Evolutionary conservation across 2,888 invertebrate genomes (phyloP).

Genomic region (Tetragonisca angustula): DNA sequence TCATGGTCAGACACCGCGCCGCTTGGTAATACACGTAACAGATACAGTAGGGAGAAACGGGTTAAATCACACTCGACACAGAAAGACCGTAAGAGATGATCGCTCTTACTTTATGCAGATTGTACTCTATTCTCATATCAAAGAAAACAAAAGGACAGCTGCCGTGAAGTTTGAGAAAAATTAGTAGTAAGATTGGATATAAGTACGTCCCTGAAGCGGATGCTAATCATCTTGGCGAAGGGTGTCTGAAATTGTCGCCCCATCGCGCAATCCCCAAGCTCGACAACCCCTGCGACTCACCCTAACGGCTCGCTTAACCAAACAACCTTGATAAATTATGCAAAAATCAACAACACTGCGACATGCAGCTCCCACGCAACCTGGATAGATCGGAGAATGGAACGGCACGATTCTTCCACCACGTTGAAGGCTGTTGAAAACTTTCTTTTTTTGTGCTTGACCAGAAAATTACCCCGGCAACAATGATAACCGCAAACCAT

Average conservation of each 20-base stretch:
- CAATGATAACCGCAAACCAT: neutral
- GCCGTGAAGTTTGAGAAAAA: slow-evolving; percentile 27
- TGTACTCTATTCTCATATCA: neutral
- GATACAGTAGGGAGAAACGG: neutral
- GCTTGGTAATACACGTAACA: too few relatives aligned
- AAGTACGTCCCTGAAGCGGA: slow-evolving; percentile 78
- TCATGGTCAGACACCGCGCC: slow-evolving; percentile 32
- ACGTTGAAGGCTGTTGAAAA: slow-evolving; percentile 13
- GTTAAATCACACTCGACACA: too few relatives aligned
- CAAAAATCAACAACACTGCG: slow-evolving; percentile 83
- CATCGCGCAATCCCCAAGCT: slow-evolving; percentile 73
- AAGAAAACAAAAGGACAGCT: too few relatives aligned
- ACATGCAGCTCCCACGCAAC: slow-evolving; percentile 71
- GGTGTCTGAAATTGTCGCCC: slow-evolving; percentile 81
- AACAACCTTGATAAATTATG: slow-evolving; percentile 83
- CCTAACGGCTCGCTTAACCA: slow-evolving; percentile 81
- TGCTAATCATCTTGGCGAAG: slow-evolving; percentile 81
- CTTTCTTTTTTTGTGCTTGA: neutral
- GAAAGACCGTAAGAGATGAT: too few relatives aligned
- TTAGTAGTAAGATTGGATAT: slow-evolving; percentile 53
- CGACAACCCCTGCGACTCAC: slow-evolving; percentile 73
- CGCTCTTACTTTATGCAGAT: neutral
- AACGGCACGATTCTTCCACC: slow-evolving; percentile 20
- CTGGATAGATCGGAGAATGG: slow-evolving; percentile 43
- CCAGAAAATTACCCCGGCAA: neutral